Conservation (phyloP, 2,113 vertebrate genomes). For the Pygathrix nemaeus region DNA sequence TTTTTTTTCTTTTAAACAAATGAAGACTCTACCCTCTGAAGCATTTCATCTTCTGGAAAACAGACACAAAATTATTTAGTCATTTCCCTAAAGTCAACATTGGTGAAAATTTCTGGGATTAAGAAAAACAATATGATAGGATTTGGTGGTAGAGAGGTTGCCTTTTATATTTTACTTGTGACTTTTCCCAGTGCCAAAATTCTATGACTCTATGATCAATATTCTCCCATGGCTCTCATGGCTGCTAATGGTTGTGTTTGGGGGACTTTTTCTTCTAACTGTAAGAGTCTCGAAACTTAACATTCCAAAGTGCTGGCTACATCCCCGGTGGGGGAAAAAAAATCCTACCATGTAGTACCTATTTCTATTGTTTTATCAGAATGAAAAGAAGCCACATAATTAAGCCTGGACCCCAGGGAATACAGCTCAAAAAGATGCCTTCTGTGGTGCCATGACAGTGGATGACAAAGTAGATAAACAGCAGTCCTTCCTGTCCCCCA, state of each 20-base stretch:
- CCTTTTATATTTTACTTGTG: slow-evolving; percentile 22
- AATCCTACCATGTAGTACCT: background rate
- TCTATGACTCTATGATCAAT: background rate
- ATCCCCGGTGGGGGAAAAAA: background rate
- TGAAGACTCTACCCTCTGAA: background rate
- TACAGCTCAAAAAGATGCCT: accelerated
- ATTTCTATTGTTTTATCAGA: background rate
- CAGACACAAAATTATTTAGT: background rate
- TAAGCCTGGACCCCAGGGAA: background rate
- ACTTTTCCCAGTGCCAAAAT: background rate
- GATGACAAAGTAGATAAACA: background rate
- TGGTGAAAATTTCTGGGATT: slow-evolving; percentile 8
- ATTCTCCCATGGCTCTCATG: accelerated
- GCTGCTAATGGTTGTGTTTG: background rate
- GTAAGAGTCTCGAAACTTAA: background rate
- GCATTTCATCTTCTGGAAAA: slow-evolving; percentile 45
- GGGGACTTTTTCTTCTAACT: background rate
- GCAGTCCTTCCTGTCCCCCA: background rate
- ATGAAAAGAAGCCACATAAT: background rate
- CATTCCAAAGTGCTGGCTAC: slow-evolving; percentile 12
- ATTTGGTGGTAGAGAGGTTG: background rate
- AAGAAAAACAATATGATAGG: slow-evolving; percentile 9
- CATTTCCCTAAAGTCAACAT: slow-evolving; percentile 18
- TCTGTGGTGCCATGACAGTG: background rate
- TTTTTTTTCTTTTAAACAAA: background rate